phyloP scores from a whole-genome alignment of 1,140 invertebrate genomes.

The Pseudachorutes palmiensis region DNA sequence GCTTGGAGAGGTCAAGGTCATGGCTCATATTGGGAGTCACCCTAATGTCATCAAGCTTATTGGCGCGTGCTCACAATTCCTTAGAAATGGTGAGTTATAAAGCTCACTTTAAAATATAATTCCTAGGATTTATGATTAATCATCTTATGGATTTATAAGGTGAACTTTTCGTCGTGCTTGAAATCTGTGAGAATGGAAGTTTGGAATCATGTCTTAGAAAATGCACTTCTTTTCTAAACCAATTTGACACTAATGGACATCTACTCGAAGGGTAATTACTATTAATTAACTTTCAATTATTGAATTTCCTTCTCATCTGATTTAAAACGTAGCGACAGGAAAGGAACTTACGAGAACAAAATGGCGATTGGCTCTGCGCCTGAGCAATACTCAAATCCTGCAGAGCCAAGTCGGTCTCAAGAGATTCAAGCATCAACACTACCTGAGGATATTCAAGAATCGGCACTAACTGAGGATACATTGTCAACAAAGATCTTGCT shows the following conservation, averaged over 20 bases:
- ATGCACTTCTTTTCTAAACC: neutral
- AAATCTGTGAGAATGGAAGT: neutral
- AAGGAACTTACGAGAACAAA: neutral
- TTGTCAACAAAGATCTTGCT: neutral
- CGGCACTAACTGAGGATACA: neutral
- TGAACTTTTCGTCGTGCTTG: neutral
- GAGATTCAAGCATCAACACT: too few relatives aligned
- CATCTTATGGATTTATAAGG: neutral
- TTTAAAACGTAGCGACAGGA: neutral
- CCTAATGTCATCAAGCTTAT: slow-evolving; percentile 6
- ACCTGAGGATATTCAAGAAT: neutral
- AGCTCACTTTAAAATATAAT: neutral
- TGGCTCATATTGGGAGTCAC: slow-evolving; percentile 2
- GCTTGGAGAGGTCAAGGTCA: slow-evolving; percentile 2
- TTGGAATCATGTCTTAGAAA: neutral
- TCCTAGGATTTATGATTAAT: neutral
- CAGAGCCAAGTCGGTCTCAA: neutral
- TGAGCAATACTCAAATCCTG: neutral
- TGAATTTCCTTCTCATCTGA: neutral
- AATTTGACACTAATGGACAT: neutral
- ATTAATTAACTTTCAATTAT: neutral
- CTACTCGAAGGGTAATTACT: neutral
- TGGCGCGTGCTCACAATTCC: neutral
- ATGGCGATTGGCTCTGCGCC: neutral
- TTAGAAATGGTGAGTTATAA: neutral